These are phyloP conservation scores for Xenopus borealis DNA, from an alignment of 2,113 vertebrate species.

Conservation along the genomic window DNA sequence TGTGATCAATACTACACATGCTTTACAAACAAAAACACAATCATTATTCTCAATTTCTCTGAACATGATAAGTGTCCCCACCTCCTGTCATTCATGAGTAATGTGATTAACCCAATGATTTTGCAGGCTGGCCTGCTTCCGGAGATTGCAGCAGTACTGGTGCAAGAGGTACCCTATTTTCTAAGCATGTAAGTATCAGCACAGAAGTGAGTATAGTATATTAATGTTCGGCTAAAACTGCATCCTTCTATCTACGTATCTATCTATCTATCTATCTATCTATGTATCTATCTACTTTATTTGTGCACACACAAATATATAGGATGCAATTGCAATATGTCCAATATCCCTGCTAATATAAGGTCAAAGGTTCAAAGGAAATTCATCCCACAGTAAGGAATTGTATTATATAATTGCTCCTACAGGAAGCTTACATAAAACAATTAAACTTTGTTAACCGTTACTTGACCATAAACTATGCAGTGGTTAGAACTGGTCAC, in stretches of 20 bases:
- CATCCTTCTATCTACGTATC: neutral
- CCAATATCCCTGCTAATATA: too few species aligned
- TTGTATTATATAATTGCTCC: too few species aligned
- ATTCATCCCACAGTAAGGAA: too few species aligned
- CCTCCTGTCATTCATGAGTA: too few species aligned
- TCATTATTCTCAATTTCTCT: neutral
- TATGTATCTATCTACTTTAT: neutral
- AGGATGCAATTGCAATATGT: too few species aligned
- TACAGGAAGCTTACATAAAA: too few species aligned
- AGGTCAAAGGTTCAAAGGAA: too few species aligned
- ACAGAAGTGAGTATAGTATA: neutral
- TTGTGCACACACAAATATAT: too few species aligned
- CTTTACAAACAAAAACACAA: neutral
- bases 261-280: neutral
- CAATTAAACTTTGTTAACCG: too few species aligned
- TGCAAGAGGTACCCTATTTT: neutral
- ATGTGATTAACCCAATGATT: neutral
- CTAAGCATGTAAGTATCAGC: neutral
- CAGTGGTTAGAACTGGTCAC: too few species aligned
- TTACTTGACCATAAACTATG: too few species aligned
- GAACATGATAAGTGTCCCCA: too few species aligned
- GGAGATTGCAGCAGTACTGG: constrained; percentile 7
- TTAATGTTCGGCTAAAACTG: neutral
- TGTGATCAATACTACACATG: neutral
- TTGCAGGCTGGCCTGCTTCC: constrained; percentile 24